A percentile compares a stretch with the other conserved stretches of the same genome.
Evolutionary conservation across 2,888 invertebrate genomes (phyloP).

Genomic region (Chorisops tibialis): DNA sequence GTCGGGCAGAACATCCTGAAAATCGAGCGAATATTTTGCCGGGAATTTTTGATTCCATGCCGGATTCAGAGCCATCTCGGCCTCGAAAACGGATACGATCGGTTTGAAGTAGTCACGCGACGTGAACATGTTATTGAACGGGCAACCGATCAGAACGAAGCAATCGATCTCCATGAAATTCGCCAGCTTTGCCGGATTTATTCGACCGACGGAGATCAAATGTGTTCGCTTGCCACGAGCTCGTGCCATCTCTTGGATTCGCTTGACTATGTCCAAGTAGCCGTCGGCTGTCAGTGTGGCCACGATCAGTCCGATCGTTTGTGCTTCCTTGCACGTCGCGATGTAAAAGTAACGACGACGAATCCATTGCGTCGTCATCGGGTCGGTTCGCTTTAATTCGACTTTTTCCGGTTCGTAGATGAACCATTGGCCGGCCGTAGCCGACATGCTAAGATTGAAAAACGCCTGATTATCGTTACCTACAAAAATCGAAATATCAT

Average conservation of each 20-base stretch:
- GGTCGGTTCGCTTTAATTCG: constrained; percentile 49
- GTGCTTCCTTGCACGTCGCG: constrained; percentile 89
- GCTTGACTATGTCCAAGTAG: constrained; percentile 70
- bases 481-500: constrained; percentile 59
- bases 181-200: constrained; percentile 90
- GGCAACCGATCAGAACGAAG: constrained; percentile 88
- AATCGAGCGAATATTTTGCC: constrained; percentile 68
- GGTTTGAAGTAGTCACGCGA: constrained; percentile 85
- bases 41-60: constrained; percentile 54
- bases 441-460: constrained; percentile 60
- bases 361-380: constrained; percentile 60
- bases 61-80: constrained; percentile 77
- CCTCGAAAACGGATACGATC: constrained; percentile 86
- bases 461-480: constrained; percentile 64
- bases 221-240: constrained; percentile 82
- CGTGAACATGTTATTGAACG: constrained; percentile 82
- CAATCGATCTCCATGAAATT: constrained; percentile 89
- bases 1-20: constrained; percentile 68
- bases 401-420: constrained; percentile 55
- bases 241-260: constrained; percentile 69
- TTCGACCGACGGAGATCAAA: constrained; percentile 89
- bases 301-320: constrained; percentile 82
- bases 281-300: constrained; percentile 84
- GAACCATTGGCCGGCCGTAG: constrained; percentile 59
- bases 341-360: constrained; percentile 78